Evolutionary conservation across 1,140 invertebrate genomes (phyloP).

Genomic region (Stenopsyche tienmushanensis): DNA sequence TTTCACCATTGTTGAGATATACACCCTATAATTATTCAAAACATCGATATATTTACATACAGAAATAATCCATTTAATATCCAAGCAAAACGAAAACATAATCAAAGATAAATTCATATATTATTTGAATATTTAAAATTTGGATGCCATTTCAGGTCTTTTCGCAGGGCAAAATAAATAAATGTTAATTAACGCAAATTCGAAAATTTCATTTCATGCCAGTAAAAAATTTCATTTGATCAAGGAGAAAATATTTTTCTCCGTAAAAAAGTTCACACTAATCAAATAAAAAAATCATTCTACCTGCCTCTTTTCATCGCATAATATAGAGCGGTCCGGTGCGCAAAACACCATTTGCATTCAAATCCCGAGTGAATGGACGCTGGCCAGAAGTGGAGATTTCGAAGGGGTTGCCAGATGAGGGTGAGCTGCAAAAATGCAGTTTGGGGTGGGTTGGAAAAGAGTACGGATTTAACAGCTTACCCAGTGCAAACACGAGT

Average conservation of each 20-base stretch:
- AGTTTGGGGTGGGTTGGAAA: not conserved
- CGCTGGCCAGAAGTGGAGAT: not conserved
- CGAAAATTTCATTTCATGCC: too few relatives aligned
- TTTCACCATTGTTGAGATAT: too few relatives aligned
- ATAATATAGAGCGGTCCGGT: not conserved
- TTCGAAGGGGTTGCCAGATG: not conserved
- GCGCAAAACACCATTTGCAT: conserved; percentile 13
- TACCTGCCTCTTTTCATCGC: not conserved
- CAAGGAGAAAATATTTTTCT: not conserved
- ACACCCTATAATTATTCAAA: too few relatives aligned
- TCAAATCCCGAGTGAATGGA: conserved; percentile 11
- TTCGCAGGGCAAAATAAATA: too few relatives aligned
- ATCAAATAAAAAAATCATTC: conserved; percentile 1
- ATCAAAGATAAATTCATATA: too few relatives aligned
- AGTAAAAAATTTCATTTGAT: too few relatives aligned
- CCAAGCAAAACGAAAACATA: too few relatives aligned
- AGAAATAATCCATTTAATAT: too few relatives aligned
- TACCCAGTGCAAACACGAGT: conserved; percentile 9
- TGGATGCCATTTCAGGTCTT: too few relatives aligned
- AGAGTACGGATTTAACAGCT: not conserved
- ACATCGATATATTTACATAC: too few relatives aligned
- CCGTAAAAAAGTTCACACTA: not conserved
- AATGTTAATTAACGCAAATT: too few relatives aligned
- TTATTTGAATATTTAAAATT: too few relatives aligned
- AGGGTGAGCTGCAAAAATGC: conserved; percentile 12